phyloP scores from a whole-genome alignment of 2,113 vertebrate species.

The Podarcis cretensis region DNA sequence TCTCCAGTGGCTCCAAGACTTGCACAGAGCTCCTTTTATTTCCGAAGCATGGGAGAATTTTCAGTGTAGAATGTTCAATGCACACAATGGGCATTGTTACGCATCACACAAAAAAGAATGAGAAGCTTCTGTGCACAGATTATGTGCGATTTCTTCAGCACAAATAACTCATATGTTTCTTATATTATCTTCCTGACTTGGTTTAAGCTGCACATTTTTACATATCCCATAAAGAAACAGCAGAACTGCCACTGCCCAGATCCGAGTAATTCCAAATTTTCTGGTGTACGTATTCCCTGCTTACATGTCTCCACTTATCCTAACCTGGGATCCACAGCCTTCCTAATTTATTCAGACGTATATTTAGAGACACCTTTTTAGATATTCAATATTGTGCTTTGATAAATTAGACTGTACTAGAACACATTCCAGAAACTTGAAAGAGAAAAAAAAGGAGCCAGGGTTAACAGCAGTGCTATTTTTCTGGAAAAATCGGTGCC shows the following conservation, averaged over 20 bases:
- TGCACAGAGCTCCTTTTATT: not conserved
- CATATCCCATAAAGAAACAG: not conserved
- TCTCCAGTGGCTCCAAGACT: accelerated
- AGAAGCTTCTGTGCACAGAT: not conserved
- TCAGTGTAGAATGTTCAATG: not conserved
- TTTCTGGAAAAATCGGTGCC: too few relatives aligned
- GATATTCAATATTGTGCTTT: not conserved
- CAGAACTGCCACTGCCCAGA: not conserved
- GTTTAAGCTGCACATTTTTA: not conserved
- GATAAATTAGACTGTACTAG: not conserved
- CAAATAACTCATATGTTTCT: not conserved
- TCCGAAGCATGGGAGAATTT: not conserved
- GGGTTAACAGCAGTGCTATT: not conserved
- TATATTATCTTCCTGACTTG: not conserved
- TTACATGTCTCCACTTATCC: too few relatives aligned
- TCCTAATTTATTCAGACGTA: not conserved
- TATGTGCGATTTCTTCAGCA: not conserved
- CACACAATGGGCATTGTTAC: not conserved
- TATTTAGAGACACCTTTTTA: not conserved
- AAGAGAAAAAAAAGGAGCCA: slow-evolving; percentile 33
- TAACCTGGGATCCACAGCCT: not conserved
- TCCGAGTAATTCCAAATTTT: not conserved
- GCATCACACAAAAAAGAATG: not conserved
- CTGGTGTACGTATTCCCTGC: not conserved
- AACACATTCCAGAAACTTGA: not conserved